phyloP scores from a whole-genome alignment of 2,888 invertebrate species.

The Ochropleura leucogaster region DNA sequence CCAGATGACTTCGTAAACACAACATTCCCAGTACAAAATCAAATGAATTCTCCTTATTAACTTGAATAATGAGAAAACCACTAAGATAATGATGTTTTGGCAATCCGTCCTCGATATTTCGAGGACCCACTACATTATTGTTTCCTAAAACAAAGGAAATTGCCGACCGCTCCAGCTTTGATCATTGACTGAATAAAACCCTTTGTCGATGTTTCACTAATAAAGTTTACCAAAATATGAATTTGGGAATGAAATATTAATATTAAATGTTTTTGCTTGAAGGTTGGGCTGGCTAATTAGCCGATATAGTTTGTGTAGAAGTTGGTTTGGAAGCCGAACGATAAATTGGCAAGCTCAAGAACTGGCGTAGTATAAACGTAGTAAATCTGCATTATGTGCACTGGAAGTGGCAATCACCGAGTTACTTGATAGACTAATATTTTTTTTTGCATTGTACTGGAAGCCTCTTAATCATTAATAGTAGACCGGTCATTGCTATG shows the following conservation, averaged over 20 bases:
- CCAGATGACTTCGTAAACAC: slow-evolving; percentile 26
- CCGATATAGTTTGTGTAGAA: slow-evolving; percentile 60
- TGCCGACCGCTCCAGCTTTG: slow-evolving; percentile 64
- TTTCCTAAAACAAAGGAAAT: slow-evolving; percentile 68
- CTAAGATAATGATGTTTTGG: slow-evolving; percentile 65
- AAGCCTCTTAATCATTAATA: not conserved
- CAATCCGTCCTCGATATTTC: slow-evolving; percentile 66
- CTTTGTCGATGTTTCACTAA: slow-evolving; percentile 66
- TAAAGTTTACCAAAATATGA: slow-evolving; percentile 62
- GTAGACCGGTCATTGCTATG: not conserved
- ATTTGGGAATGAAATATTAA: slow-evolving; percentile 49
- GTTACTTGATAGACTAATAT: not conserved
- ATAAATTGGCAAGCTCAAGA: slow-evolving; percentile 72
- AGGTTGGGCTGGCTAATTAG: slow-evolving; percentile 64
- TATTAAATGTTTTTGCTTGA: slow-evolving; percentile 54
- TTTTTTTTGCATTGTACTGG: too few species aligned
- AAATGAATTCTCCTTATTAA: slow-evolving; percentile 53
- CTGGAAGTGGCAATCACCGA: slow-evolving; percentile 61
- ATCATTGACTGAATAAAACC: slow-evolving; percentile 64
- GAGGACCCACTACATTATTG: slow-evolving; percentile 56
- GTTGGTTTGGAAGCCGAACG: slow-evolving; percentile 53
- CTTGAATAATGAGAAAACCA: slow-evolving; percentile 54
- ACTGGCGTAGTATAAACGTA: slow-evolving; percentile 70
- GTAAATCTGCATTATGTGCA: slow-evolving; percentile 59
- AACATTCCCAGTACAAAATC: slow-evolving; percentile 19